Base-by-base conservation (phyloP, 1,140 invertebrate species). In the Leptoteleia sp. region DNA sequence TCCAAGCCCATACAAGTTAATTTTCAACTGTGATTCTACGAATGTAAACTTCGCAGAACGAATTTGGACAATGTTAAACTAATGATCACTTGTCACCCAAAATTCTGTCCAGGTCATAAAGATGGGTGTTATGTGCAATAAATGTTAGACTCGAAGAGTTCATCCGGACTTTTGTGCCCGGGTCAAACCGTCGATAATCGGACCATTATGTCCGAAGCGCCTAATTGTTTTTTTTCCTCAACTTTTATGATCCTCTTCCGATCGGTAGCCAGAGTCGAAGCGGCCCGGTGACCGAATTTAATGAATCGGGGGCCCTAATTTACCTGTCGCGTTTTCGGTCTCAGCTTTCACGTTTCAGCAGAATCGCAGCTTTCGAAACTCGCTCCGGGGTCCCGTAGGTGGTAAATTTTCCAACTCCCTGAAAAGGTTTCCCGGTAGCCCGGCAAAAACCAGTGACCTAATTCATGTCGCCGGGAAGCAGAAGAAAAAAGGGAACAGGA, bases 301-400 rank as follows among this genome's bases (percentile, higher is more conserved):
- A 67, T 52, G 37, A 19, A 33, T 11, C 11, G 1, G 19, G 40
- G n/a, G 33, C 8, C 31, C 37, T 42, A 47, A 70, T 57, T 77
- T 57, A 72, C 62, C 55, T 70, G 61, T 64, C 25, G 13, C n/a
- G 16, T 4, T 4, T 5, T 8, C 17, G 12, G 6, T 38, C 19
- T 59, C 16, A 16, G 40, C 52, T 62, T 68, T 76, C 76, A 43
- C 35, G 29, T 55, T 72, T 72, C 52, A 43, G 45, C 55, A 16
- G 55, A 77, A 68, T 72, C 62, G 62, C 76, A 62, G 29, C 68
- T 73, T 79, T 73, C 62, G 25, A 79, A 79, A 72, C 55, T 45
- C 57, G 11, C 42, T 61, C n/a, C n/a, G n/a, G 9, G 12, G 7
- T 55, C 54, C 68, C 67, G 54, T 68, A 72, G 76, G 76, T 62